Percentiles rank a stretch among this genome's conserved stretches.
Conservation (phyloP, 2,888 invertebrate species). For the Ormyrus rosae region DNA sequence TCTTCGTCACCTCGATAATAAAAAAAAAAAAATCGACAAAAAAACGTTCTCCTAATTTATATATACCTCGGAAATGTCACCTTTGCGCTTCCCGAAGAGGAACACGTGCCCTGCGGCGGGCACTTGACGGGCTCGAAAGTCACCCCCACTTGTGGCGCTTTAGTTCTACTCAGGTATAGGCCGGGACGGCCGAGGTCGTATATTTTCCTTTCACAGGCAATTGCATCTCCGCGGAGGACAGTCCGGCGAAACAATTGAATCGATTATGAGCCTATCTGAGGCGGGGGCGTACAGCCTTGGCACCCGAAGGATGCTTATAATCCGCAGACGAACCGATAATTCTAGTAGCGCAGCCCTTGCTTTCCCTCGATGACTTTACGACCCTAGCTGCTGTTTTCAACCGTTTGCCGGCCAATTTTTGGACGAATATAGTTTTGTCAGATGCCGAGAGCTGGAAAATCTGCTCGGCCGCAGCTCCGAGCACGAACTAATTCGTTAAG, state of each 20-base stretch:
- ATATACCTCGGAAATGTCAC: too few species aligned
- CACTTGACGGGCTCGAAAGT: constrained; percentile 11
- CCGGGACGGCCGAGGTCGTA: background rate
- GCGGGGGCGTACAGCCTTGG: too few species aligned
- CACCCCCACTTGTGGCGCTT: background rate
- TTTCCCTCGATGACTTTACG: background rate
- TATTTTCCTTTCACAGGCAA: background rate
- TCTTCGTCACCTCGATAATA: background rate
- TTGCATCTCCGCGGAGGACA: background rate
- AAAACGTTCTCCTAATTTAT: background rate
- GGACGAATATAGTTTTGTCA: too few species aligned
- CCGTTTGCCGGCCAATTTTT: too few species aligned
- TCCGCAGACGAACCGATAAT: background rate
- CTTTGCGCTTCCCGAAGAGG: background rate
- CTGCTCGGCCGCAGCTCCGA: too few species aligned
- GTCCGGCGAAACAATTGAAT: constrained; percentile 34
- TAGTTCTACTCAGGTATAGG: background rate
- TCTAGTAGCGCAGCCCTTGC: background rate
- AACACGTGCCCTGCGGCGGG: constrained; percentile 14
- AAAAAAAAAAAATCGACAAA: background rate
- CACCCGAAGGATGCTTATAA: too few species aligned
- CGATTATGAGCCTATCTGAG: constrained; percentile 27
- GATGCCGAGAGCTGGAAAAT: too few species aligned
- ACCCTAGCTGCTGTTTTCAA: background rate
- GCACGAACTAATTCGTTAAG: too few species aligned